These are phyloP conservation scores for Oryctolagus cuniculus DNA, from an alignment of 2,113 vertebrate genomes.

Conservation along the genomic window DNA sequence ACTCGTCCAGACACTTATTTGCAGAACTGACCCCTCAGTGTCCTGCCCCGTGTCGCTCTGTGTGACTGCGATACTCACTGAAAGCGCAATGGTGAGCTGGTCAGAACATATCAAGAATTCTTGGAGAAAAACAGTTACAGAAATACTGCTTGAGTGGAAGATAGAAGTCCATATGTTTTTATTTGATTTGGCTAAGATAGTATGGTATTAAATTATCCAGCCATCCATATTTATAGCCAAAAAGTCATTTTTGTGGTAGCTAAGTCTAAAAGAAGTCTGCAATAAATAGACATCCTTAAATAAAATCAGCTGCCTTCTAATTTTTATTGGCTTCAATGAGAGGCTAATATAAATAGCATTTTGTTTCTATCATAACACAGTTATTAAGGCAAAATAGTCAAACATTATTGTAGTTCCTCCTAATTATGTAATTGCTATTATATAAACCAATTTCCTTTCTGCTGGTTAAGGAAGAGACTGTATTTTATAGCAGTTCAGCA, in stretches of 20 bases:
- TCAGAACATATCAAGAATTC: slow-evolving; percentile 18
- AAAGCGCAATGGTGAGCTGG: slow-evolving; percentile 17
- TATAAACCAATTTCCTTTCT: slow-evolving; percentile 69
- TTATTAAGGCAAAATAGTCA: slow-evolving; percentile 75
- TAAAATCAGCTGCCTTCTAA: slow-evolving; percentile 80
- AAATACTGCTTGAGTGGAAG: slow-evolving; percentile 64
- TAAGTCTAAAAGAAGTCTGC: slow-evolving; percentile 75
- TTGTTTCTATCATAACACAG: slow-evolving; percentile 77
- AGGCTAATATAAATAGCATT: slow-evolving; percentile 76
- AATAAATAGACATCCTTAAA: slow-evolving; percentile 79
- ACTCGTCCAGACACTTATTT: not conserved
- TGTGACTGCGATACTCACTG: slow-evolving; percentile 10
- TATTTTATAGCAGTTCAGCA: slow-evolving; percentile 39
- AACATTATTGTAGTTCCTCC: slow-evolving; percentile 70
- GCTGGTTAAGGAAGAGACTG: slow-evolving; percentile 58
- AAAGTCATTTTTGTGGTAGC: slow-evolving; percentile 78
- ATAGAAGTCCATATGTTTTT: slow-evolving; percentile 69
- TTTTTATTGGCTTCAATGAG: slow-evolving; percentile 79
- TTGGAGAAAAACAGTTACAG: slow-evolving; percentile 51
- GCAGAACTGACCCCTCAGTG: not conserved
- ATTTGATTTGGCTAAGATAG: slow-evolving; percentile 75
- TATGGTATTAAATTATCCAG: slow-evolving; percentile 74
- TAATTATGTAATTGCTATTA: slow-evolving; percentile 77
- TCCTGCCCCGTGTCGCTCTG: not conserved
- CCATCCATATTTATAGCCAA: slow-evolving; percentile 72